These are phyloP conservation scores for Botia kubotai DNA, from an alignment of 2,797 vertebrate species.

Conservation along the genomic window DNA sequence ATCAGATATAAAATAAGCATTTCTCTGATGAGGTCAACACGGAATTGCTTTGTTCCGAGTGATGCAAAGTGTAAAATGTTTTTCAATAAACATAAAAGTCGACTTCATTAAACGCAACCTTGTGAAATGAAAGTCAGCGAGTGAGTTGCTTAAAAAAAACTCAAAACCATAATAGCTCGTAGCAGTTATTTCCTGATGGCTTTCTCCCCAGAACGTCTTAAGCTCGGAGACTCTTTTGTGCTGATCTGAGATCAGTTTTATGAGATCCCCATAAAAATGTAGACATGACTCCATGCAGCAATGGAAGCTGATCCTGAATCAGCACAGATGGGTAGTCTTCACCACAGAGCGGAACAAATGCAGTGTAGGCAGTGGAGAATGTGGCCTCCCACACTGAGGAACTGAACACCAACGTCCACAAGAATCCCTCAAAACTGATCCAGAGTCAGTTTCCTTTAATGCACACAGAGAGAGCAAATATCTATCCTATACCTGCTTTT, in stretches of 20 bases:
- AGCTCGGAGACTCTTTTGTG: constrained; percentile 5
- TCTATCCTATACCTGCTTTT: neutral
- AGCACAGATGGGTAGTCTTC: neutral
- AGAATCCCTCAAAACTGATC: neutral
- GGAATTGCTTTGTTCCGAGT: constrained; percentile 60
- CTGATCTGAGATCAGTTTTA: constrained; percentile 38
- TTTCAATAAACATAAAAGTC: constrained; percentile 72
- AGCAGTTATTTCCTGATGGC: constrained; percentile 73
- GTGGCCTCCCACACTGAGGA: constrained; percentile 27
- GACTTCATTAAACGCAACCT: constrained; percentile 65
- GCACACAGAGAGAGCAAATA: neutral
- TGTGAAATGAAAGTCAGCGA: constrained; percentile 64
- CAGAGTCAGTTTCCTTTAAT: neutral
- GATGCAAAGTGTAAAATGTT: constrained; percentile 63
- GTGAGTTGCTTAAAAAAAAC: constrained; percentile 62
- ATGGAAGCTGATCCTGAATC: constrained; percentile 20
- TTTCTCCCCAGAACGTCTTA: constrained; percentile 60
- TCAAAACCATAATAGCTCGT: constrained; percentile 69
- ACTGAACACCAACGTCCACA: neutral
- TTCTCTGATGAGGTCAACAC: constrained; percentile 58
- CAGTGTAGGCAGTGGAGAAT: neutral
- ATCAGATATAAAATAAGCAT: constrained; percentile 51
- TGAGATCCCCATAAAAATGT: neutral
- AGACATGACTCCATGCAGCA: neutral
- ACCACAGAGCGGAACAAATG: constrained; percentile 14